These are phyloP conservation scores for Diplolepis rosae DNA, from an alignment of 2,888 invertebrate species.

Conservation along the genomic window DNA sequence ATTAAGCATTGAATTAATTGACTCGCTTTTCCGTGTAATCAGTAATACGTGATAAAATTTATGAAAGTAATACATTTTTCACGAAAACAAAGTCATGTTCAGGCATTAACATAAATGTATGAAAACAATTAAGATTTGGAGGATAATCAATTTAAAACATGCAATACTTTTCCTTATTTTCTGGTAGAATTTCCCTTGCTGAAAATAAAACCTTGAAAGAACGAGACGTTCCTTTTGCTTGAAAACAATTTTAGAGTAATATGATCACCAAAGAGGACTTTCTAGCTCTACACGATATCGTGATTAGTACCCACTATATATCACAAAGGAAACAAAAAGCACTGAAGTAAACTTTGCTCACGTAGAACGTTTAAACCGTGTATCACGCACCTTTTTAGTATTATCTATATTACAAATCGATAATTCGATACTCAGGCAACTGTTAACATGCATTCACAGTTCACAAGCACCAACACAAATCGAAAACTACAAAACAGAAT, in stretches of 20 bases:
- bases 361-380: not conserved
- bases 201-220: conserved; percentile 1
- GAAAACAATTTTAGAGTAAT: not conserved
- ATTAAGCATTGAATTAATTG: no score
- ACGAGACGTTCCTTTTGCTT: not conserved
- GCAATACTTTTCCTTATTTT: conserved; percentile 17
- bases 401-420: not conserved
- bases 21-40: no score
- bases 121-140: not conserved
- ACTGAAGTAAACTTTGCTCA: conserved; percentile 8
- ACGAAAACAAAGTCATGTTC: not conserved
- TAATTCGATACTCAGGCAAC: not conserved
- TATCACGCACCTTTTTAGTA: conserved; percentile 8
- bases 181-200: not conserved
- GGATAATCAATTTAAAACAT: not conserved
- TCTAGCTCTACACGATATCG: not conserved
- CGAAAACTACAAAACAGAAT: not conserved
- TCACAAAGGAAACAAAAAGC: conserved; percentile 12
- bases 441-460: conserved; percentile 21
- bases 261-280: not conserved
- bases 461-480: conserved; percentile 6
- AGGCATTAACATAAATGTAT: not conserved
- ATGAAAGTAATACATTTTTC: not conserved
- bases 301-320: conserved; percentile 18
- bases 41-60: no score